A percentile compares a stretch with the other conserved stretches of the same genome.
Evolutionary conservation across 2,797 vertebrate genomes (phyloP).

Genomic region (Oreonectes daqikongensis): DNA sequence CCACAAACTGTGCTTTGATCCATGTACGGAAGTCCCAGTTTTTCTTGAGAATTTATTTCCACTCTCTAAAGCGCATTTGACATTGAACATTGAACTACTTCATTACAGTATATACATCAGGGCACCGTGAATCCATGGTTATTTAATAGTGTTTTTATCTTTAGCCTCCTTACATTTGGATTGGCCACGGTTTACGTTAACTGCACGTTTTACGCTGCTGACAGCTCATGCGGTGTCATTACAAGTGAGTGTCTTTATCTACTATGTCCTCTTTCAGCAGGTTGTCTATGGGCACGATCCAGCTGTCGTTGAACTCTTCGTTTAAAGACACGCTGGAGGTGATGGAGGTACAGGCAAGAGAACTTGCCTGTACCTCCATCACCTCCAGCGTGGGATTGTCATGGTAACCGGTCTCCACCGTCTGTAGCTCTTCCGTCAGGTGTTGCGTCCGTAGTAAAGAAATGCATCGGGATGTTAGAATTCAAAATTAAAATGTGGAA

Average conservation of each 20-base stretch:
- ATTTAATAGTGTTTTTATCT: conserved; percentile 20
- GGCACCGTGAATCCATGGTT: conserved; percentile 2
- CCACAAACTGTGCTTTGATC: conserved; percentile 7
- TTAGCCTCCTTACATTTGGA: not conserved
- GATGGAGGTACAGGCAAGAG: too few species aligned
- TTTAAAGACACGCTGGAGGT: conserved; percentile 81
- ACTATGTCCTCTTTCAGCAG: conserved; percentile 86
- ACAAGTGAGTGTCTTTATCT: conserved; percentile 96
- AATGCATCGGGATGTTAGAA: not conserved
- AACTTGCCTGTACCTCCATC: conserved; percentile 95
- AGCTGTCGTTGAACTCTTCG: conserved; percentile 91
- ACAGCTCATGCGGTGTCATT: conserved; percentile 42
- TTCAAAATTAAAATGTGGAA: not conserved
- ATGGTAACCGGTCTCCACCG: conserved; percentile 95
- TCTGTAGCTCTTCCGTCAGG: conserved; percentile 94
- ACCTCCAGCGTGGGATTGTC: conserved; percentile 97
- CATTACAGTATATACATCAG: conserved; percentile 17
- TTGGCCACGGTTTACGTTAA: not conserved
- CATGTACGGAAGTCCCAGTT: not conserved
- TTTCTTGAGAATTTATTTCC: too few species aligned
- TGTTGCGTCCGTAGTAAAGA: conserved; percentile 76
- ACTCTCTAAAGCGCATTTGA: too few species aligned
- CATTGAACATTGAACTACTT: too few species aligned
- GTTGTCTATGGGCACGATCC: conserved; percentile 94
- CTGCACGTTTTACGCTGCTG: not conserved